phyloP scores from a whole-genome alignment of 2,113 vertebrate species.

The Callipepla californica region DNA sequence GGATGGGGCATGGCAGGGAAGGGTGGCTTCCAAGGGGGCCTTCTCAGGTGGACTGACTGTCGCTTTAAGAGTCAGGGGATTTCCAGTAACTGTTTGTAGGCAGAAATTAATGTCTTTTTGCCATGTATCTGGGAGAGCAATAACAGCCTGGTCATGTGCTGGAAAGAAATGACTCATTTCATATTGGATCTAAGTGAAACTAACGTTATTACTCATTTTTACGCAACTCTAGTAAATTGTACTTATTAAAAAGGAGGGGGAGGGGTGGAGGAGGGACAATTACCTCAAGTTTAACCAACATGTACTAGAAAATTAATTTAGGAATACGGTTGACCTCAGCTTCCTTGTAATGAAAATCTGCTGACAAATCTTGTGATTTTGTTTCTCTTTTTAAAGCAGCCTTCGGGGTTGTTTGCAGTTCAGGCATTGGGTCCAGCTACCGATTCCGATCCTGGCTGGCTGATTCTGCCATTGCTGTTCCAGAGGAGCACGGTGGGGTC shows the following conservation, averaged over 20 bases:
- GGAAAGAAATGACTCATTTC: constrained; percentile 60
- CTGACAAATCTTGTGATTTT: constrained; percentile 66
- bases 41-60: constrained; percentile 29
- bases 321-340: constrained; percentile 63
- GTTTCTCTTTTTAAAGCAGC: constrained; percentile 56
- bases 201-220: constrained; percentile 54
- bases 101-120: constrained; percentile 15
- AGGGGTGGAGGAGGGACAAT: neutral
- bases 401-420: neutral
- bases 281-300: constrained; percentile 34
- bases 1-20: constrained; percentile 34
- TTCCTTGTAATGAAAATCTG: constrained; percentile 59
- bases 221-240: constrained; percentile 64
- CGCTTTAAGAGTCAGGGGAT: constrained; percentile 15
- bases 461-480: constrained; percentile 35
- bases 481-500: neutral
- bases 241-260: neutral
- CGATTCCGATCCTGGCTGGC: neutral
- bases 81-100: constrained; percentile 21
- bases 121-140: neutral
- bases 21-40: constrained; percentile 19
- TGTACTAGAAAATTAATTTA: constrained; percentile 59
- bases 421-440: constrained; percentile 42
- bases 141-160: constrained; percentile 60
- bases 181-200: constrained; percentile 22